These are phyloP conservation scores for Bergia puertoricense DNA, from an alignment of 92 coral and sea anemone genomes.

Conservation along the genomic window DNA sequence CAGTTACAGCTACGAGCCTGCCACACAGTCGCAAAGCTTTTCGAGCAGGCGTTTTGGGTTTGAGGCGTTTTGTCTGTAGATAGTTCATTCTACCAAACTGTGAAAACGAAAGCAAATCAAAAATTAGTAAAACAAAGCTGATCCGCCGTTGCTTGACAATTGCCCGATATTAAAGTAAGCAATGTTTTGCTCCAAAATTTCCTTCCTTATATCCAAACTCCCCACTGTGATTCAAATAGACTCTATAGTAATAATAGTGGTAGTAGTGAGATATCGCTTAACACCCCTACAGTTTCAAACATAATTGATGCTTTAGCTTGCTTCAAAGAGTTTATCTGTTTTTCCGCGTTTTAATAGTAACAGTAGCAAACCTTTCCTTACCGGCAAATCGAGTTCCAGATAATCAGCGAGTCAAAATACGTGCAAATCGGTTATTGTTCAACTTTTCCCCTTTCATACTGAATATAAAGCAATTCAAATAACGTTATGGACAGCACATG, in stretches of 20 bases:
- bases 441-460: not conserved
- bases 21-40: conserved; percentile 65
- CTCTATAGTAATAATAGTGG: conserved; percentile 6
- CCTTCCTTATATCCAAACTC: not conserved
- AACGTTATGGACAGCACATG: conserved; percentile 30
- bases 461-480: not conserved
- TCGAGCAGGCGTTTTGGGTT: conserved; percentile 61
- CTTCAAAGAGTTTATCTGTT: conserved; percentile 7
- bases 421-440: not conserved
- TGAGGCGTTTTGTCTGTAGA: conserved; percentile 55
- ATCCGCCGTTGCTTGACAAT: not conserved
- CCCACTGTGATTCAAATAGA: conserved; percentile 36
- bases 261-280: conserved; percentile 6
- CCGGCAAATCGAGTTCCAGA: not conserved
- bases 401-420: not conserved
- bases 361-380: not conserved
- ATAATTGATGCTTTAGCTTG: conserved; percentile 34
- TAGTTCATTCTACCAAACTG: conserved; percentile 66
- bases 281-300: conserved; percentile 13
- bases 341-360: not conserved
- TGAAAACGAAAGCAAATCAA: not conserved
- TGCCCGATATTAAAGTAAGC: not conserved
- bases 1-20: conserved; percentile 66
- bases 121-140: not conserved
- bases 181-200: not conserved